Evolutionary conservation across 2,888 invertebrate genomes (phyloP).

Genomic region (Tinea trinotella): DNA sequence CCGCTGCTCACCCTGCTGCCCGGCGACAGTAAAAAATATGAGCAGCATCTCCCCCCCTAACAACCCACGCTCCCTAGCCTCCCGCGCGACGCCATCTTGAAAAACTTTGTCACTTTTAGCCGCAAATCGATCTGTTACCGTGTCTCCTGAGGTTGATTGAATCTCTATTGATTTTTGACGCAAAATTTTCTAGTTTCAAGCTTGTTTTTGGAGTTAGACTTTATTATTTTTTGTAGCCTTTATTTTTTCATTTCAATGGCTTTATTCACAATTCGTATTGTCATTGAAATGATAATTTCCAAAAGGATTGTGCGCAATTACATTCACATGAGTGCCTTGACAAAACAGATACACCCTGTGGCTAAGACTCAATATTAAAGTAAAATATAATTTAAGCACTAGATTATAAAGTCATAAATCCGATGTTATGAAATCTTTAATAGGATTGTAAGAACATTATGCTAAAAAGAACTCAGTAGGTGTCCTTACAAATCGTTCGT

Average conservation of each 20-base stretch:
- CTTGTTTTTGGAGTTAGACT: neutral
- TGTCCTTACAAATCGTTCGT: slow-evolving; percentile 46
- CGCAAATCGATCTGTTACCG: slow-evolving; percentile 59
- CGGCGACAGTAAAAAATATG: slow-evolving; percentile 71
- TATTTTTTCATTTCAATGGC: slow-evolving; percentile 28
- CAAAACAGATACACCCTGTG: slow-evolving; percentile 69
- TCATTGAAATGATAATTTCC: slow-evolving; percentile 65
- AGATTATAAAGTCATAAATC: slow-evolving; percentile 1
- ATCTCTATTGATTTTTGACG: neutral
- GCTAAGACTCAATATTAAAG: slow-evolving; percentile 32
- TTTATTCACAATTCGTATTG: slow-evolving; percentile 32
- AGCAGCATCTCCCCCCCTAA: slow-evolving; percentile 30
- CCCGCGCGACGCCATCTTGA: slow-evolving; percentile 55
- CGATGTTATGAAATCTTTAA: neutral
- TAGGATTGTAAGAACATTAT: neutral
- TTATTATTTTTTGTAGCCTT: neutral
- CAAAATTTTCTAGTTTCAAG: too few species aligned
- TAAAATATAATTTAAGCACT: neutral
- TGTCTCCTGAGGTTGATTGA: slow-evolving; percentile 8
- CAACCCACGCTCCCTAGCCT: slow-evolving; percentile 29
- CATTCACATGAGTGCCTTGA: slow-evolving; percentile 59
- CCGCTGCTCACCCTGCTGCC: slow-evolving; percentile 58
- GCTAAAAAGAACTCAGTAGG: slow-evolving; percentile 56
- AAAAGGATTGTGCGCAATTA: slow-evolving; percentile 63
- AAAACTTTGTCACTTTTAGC: slow-evolving; percentile 69